Evolutionary conservation across 2,888 invertebrate genomes (phyloP), one percentile per base, ranked within the genome.

Genomic region (Parnassius glacialis): DNA sequence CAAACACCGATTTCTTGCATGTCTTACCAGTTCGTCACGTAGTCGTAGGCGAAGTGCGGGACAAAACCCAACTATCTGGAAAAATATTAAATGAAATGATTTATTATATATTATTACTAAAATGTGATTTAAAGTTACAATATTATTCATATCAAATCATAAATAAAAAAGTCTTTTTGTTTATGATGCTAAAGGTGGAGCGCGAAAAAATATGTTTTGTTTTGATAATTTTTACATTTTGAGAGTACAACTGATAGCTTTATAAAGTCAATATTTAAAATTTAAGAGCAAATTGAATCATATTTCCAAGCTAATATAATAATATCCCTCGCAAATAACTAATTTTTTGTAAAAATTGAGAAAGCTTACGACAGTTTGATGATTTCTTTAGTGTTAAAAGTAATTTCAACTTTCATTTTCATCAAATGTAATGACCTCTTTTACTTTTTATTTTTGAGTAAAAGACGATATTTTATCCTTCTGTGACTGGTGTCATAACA

Each of bases 321-420:
- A 10, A 57, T 43, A 47, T 61, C 53, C 43, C 48, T 50, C 34
- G 5, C n/a, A 20, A 53, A 52, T 50, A 16, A n/a, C 25, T 10
- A 20, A 12, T 25, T 52, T 53, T 57, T 52, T 57, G 43, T 20
- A 45, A 45, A 55, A 43, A 43, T 45, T 34, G 41, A 56, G 50
- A 16, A 13, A 52, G 12, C 51, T 48, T 45, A 13, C 9, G 58
- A 54, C 58, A 58, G 53, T 54, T 58, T 62, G n/a, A 58, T 62
- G 57, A 62, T 44, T 54, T 50, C 44, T 62, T 57, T 50, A 54
- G 53, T 10, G 51, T 55, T 52, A 59, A 55, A 62, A 62, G 59
- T 59, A 55, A 62, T 55, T 62, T 52, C 12, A 45, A 62, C 47
- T 20, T 42, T 53, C 34, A 42, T 62, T 52, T 58, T 25, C 10